Percentiles rank a stretch among this genome's conserved stretches.
These are phyloP conservation scores for Hippocampus abdominalis DNA, from an alignment of 2,113 vertebrate species.

Conservation along the genomic window DNA sequence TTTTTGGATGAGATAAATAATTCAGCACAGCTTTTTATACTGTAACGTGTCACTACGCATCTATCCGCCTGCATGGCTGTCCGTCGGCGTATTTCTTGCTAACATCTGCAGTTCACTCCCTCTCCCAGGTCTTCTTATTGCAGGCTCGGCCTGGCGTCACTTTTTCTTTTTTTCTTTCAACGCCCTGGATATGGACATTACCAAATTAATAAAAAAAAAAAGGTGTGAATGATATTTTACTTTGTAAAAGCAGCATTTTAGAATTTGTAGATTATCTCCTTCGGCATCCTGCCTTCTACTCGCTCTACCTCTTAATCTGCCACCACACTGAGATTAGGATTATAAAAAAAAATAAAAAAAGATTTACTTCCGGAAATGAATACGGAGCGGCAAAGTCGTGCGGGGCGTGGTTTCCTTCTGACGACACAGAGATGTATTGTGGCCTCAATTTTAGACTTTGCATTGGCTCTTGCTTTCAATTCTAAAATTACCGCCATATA, in stretches of 20 bases:
- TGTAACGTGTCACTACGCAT: conserved; percentile 49
- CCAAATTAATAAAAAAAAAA: conserved; percentile 9
- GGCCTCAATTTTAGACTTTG: not conserved
- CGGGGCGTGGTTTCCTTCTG: conserved; percentile 18
- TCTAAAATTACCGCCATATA: not conserved
- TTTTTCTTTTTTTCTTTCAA: conserved; percentile 17
- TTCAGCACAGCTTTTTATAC: conserved; percentile 52
- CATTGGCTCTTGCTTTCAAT: not conserved
- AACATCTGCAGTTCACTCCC: conserved; percentile 10
- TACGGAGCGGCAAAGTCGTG: conserved; percentile 41
- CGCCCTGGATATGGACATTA: too few relatives aligned
- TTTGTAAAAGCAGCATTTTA: conserved; percentile 31
- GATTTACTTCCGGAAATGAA: conserved; percentile 77
- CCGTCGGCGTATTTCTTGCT: conserved; percentile 30
- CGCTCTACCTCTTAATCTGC: conserved; percentile 59
- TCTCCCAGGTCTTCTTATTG: not conserved
- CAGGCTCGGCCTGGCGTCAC: conserved; percentile 36
- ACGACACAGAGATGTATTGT: conserved; percentile 11
- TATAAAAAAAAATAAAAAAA: conserved; percentile 58
- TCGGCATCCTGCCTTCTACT: conserved; percentile 26
- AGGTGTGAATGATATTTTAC: conserved; percentile 15
- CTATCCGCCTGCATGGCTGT: conserved; percentile 19
- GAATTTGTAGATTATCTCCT: conserved; percentile 51
- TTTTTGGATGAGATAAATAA: conserved; percentile 63
- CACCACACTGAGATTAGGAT: conserved; percentile 77